Evolutionary conservation across 2,797 vertebrate species (phyloP).

Genomic region (Falco novaeseelandiae): DNA sequence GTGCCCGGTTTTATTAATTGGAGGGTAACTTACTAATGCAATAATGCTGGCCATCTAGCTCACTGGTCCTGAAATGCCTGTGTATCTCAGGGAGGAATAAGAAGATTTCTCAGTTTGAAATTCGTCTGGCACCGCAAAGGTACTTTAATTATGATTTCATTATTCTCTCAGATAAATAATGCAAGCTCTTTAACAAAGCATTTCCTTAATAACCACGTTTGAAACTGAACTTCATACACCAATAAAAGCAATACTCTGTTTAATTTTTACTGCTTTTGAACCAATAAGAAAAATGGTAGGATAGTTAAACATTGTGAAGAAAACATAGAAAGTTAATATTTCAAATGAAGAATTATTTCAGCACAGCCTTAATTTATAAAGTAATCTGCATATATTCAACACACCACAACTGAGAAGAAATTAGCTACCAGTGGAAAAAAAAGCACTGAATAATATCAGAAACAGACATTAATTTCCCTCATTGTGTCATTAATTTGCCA

Average conservation of each 20-base stretch:
- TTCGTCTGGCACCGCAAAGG: not conserved
- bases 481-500: not conserved
- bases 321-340: not conserved
- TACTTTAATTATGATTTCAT: slow-evolving; percentile 68
- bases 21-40: not conserved
- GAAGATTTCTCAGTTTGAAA: slow-evolving; percentile 33
- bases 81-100: not conserved
- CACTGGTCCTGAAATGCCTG: not conserved
- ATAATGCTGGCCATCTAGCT: not conserved
- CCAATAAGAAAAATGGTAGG: slow-evolving; percentile 40
- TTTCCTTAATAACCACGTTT: slow-evolving; percentile 61
- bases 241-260: slow-evolving; percentile 43
- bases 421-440: slow-evolving; percentile 44
- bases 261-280: slow-evolving; percentile 65
- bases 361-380: slow-evolving; percentile 9
- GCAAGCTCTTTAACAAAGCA: slow-evolving; percentile 68
- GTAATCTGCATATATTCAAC: slow-evolving; percentile 20
- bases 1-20: not conserved
- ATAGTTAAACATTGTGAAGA: not conserved
- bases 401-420: slow-evolving; percentile 3
- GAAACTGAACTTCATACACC: slow-evolving; percentile 42
- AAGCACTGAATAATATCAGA: slow-evolving; percentile 51
- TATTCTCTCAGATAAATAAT: slow-evolving; percentile 75
- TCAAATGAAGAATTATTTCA: slow-evolving; percentile 25
- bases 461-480: not conserved